phyloP scores from a whole-genome alignment of 2,113 vertebrate species.

The Abramis brama region DNA sequence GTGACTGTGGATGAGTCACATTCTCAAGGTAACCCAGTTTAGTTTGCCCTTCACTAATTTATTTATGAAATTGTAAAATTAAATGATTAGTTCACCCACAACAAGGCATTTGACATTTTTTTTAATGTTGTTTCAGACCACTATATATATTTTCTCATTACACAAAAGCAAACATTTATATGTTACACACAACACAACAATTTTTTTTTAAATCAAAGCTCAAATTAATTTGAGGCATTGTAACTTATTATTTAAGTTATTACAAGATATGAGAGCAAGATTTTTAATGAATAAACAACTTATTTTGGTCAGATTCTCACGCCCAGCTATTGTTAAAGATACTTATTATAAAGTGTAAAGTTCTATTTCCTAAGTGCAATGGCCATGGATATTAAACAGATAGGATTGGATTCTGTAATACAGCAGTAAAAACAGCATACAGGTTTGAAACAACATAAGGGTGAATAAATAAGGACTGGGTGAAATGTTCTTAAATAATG shows the following conservation, averaged over 20 bases:
- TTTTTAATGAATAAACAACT: background rate
- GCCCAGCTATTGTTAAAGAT: too few relatives aligned
- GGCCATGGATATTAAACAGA: too few relatives aligned
- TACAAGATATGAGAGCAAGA: background rate
- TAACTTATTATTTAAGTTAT: too few relatives aligned
- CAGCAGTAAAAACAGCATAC: background rate
- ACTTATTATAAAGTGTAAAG: too few relatives aligned
- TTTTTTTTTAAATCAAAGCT: background rate
- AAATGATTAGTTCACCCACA: background rate
- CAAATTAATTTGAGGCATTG: too few relatives aligned
- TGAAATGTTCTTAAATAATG: too few relatives aligned
- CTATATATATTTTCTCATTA: too few relatives aligned
- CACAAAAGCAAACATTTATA: too few relatives aligned
- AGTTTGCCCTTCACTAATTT: too few relatives aligned
- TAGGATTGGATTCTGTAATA: too few relatives aligned
- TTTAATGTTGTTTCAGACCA: too few relatives aligned
- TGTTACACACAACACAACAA: background rate
- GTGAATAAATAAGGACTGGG: background rate
- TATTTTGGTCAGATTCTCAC: background rate
- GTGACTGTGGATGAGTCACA: constrained; percentile 33
- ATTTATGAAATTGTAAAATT: background rate
- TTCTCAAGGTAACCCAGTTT: constrained; percentile 40
- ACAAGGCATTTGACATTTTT: rapidly evolving
- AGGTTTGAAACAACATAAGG: background rate
- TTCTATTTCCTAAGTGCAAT: too few relatives aligned